Evolutionary conservation across 2,797 vertebrate genomes (phyloP), one percentile per base, ranked within the genome.

Genomic region (Sebastes oblongus): DNA sequence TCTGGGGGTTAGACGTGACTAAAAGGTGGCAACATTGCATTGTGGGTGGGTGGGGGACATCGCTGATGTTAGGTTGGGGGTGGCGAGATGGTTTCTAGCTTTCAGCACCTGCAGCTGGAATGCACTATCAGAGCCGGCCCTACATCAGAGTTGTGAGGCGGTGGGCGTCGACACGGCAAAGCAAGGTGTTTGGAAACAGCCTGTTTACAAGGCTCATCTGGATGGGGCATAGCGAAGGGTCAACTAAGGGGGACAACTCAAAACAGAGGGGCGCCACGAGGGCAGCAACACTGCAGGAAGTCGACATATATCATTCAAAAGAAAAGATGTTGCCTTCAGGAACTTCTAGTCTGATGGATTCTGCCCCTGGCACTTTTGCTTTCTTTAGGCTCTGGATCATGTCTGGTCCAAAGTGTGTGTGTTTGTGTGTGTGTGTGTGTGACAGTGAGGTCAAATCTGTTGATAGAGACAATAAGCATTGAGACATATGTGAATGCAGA

Each of bases 91-190:
- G 92, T 96, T 95, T 95, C 86, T 95, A 94, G 96, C 96, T 97
- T 97, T 97, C 96, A 96, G 94, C 96, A 95, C 94, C 54, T 76
- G 88, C 82, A 81, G 88, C 86, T 93, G 86, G 94, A 96, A 96
- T 94, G 93, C 91, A 88, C 83, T 91, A 91, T 93, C 82, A 78
- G 85, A 56, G 81, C 91, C 66, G 78, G 92, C 85, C 92, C 87
- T 88, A 86, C 82, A 92, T 95, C 95, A 94, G 95, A 94, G 94
- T 59, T 92, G 66, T 86, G 56, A 88, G 86, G 86, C 84, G 5
- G 83, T 84, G 87, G 86, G 93, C 95, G 96, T 96, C 94, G 91
- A 95, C 93, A 93, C 89, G 81, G 93, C 62, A 73, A 85, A 93
- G 93, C 8, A 91, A 94, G 95, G 96, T 93, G 94, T 94, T 93